Percentiles rank a stretch among this genome's conserved stretches.
Conservation (phyloP, 2,797 vertebrate species). For the Champsocephalus gunnari region DNA sequence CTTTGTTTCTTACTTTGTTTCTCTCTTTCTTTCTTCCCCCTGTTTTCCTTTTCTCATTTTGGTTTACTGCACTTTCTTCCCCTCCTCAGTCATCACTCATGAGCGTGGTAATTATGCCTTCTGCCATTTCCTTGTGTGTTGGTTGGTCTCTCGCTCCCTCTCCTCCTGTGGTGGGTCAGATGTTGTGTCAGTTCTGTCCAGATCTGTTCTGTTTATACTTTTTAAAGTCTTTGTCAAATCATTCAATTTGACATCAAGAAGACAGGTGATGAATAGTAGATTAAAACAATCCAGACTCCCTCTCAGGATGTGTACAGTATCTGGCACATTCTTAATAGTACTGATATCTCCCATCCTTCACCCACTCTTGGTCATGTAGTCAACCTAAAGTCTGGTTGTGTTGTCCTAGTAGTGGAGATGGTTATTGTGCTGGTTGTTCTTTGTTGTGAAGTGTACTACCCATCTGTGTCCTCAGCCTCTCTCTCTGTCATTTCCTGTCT, state of each 20-base stretch:
- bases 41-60: constrained; percentile 84
- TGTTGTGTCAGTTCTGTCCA: constrained; percentile 89
- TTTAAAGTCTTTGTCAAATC: constrained; percentile 18
- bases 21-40: constrained; percentile 81
- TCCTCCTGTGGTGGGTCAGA: constrained; percentile 65
- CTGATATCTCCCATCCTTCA: constrained; percentile 66
- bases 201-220: constrained; percentile 62
- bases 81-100: constrained; percentile 95
- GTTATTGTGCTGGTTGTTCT: constrained; percentile 69
- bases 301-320: constrained; percentile 88
- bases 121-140: constrained; percentile 86
- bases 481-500: constrained; percentile 30
- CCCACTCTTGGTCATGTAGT: constrained; percentile 46
- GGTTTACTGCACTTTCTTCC: constrained; percentile 88
- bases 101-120: constrained; percentile 97
- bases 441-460: constrained; percentile 69
- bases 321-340: constrained; percentile 84
- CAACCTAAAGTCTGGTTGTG: constrained; percentile 75
- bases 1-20: constrained; percentile 83
- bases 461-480: constrained; percentile 53
- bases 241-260: constrained; percentile 6
- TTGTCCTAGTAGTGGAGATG: constrained; percentile 64
- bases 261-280: constrained; percentile 15
- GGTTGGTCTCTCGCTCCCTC: constrained; percentile 52
- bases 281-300: constrained; percentile 47